A percentile compares a stretch with the other conserved stretches of the same genome.
These are phyloP conservation scores for Drosophila quinaria DNA, from an alignment of 2,888 invertebrate species.

Conservation along the genomic window DNA sequence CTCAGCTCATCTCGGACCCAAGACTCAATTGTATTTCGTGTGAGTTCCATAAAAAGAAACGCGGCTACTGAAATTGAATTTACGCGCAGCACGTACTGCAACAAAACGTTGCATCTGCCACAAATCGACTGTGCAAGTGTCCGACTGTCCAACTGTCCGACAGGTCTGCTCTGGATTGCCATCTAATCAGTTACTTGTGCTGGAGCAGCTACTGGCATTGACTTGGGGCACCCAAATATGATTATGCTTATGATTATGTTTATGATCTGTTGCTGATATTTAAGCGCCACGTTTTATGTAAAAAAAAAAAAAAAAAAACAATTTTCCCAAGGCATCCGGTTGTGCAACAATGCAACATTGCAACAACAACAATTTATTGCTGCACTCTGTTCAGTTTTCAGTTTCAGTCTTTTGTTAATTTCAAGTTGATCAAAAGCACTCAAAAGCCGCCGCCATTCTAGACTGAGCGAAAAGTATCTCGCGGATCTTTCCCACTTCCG, in stretches of 20 bases:
- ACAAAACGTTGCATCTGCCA: constrained; percentile 83
- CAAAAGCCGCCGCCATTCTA: constrained; percentile 37
- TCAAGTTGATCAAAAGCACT: constrained; percentile 65
- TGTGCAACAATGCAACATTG: constrained; percentile 13
- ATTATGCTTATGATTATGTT: constrained; percentile 57
- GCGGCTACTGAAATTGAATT: constrained; percentile 83
- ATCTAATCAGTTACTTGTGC: constrained; percentile 52
- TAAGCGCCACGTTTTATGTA: constrained; percentile 61
- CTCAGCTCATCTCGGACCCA: constrained; percentile 23
- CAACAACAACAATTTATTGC: constrained; percentile 31
- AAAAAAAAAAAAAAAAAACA: constrained; percentile 12
- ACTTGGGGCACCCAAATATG: constrained; percentile 24
- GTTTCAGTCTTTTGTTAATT: constrained; percentile 46
- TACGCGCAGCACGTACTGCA: constrained; percentile 84
- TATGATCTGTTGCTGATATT: constrained; percentile 44
- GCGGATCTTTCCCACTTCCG: constrained; percentile 54
- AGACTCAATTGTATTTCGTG: constrained; percentile 54
- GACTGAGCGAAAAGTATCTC: constrained; percentile 18
- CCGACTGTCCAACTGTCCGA: background rate
- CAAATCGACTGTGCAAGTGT: constrained; percentile 25
- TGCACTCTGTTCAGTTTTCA: constrained; percentile 40
- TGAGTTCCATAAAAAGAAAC: constrained; percentile 44
- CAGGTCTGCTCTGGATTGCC: constrained; percentile 29
- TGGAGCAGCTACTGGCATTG: constrained; percentile 66
- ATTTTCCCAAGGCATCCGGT: constrained; percentile 71